Percentiles rank a stretch among this genome's conserved stretches.
Evolutionary conservation across 2,113 vertebrate species (phyloP).

Genomic region (Periophthalmodon schlosseri): DNA sequence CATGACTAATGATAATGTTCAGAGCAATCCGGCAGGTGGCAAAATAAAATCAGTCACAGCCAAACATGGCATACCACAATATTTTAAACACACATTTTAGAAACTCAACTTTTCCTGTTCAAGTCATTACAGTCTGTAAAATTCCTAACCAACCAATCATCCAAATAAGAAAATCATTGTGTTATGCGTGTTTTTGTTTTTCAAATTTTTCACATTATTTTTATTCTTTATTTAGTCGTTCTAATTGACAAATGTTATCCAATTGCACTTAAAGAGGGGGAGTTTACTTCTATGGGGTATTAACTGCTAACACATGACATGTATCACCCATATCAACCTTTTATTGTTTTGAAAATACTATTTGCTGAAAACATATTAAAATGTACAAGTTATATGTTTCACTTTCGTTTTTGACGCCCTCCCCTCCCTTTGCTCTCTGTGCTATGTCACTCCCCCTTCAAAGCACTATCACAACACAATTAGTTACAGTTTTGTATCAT

Average conservation of each 20-base stretch:
- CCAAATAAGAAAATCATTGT: not conserved
- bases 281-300: not conserved
- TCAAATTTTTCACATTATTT: not conserved
- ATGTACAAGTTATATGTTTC: no score
- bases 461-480: no score
- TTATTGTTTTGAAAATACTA: no score
- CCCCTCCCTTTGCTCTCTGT: no score
- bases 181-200: not conserved
- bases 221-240: not conserved
- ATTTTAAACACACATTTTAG: not conserved
- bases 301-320: no score
- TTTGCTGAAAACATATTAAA: no score
- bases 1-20: not conserved
- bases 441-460: no score
- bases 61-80: conserved; percentile 1
- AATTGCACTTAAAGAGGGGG: not conserved
- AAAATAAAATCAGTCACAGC: conserved; percentile 7
- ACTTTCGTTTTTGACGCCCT: no score
- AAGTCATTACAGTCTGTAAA: not conserved
- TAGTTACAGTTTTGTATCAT: no score
- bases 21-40: not conserved
- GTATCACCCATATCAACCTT: no score
- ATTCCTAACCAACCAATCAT: not conserved
- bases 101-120: not conserved
- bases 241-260: not conserved